Evolutionary conservation across 2,113 vertebrate species (phyloP).

Genomic region (Misgurnus anguillicaudatus): DNA sequence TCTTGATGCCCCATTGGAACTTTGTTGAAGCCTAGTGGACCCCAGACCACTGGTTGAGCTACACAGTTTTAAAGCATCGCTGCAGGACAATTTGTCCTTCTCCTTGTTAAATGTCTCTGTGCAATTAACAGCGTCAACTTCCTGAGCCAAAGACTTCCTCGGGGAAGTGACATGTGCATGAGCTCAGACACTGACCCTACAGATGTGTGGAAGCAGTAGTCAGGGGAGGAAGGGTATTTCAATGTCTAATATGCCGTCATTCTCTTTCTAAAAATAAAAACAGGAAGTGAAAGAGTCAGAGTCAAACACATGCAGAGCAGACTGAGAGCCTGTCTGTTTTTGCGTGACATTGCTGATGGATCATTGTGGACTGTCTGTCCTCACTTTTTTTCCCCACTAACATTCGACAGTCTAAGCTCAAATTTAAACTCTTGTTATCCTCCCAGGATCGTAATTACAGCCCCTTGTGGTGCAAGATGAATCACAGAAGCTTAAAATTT

Average conservation of each 20-base stretch:
- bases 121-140: conserved; percentile 43
- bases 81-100: conserved; percentile 26
- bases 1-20: no score
- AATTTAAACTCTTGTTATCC: conserved; percentile 4
- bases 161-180: not conserved
- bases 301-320: not conserved
- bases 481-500: conserved; percentile 1
- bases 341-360: not conserved
- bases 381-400: not conserved
- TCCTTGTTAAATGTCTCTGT: conserved; percentile 39
- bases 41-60: no score
- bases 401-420: not conserved
- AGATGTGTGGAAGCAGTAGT: conserved; percentile 4
- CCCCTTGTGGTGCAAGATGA: not conserved
- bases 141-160: conserved; percentile 29
- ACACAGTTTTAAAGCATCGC: conserved; percentile 11
- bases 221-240: not conserved
- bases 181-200: not conserved
- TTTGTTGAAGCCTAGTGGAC: no score
- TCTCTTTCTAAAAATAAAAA: not conserved
- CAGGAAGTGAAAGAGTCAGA: not conserved
- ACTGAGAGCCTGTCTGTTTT: not conserved
- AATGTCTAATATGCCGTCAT: not conserved
- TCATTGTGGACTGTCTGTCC: not conserved
- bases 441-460: not conserved